These are phyloP conservation scores for Diachasma alloeum DNA, from an alignment of 1,140 invertebrate species.

Conservation along the genomic window DNA sequence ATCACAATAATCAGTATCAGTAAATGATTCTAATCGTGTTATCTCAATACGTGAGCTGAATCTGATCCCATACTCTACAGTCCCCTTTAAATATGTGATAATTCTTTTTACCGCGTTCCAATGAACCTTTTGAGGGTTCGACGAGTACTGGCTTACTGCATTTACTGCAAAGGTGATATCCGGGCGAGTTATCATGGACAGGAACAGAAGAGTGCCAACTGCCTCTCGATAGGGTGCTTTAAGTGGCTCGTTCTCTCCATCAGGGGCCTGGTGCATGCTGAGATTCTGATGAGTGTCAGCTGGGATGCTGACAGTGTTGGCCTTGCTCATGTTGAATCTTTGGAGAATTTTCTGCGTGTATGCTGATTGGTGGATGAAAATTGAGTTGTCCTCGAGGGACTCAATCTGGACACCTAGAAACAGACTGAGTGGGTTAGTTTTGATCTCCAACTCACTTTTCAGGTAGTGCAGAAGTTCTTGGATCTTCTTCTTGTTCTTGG, in stretches of 20 bases:
- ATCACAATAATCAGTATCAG: conserved; percentile 45
- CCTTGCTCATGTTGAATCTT: too few species aligned
- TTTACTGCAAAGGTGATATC: conserved; percentile 36
- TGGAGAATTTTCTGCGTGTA: too few species aligned
- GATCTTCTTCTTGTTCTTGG: background rate
- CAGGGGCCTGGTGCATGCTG: too few species aligned
- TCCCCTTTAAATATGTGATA: conserved; percentile 42
- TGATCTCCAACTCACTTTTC: conserved; percentile 16
- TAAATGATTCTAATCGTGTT: conserved; percentile 32
- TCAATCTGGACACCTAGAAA: conserved; percentile 23
- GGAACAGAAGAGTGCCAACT: too few species aligned
- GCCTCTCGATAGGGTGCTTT: too few species aligned
- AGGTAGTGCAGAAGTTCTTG: background rate
- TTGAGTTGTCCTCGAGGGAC: background rate
- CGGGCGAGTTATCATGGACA: too few species aligned
- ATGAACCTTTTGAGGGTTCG: conserved; percentile 16
- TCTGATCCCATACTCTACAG: conserved; percentile 26
- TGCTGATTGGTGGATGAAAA: background rate
- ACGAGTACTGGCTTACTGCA: conserved; percentile 19
- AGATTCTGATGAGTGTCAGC: too few species aligned
- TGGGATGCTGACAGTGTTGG: too few species aligned
- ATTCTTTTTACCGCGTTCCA: conserved; percentile 40
- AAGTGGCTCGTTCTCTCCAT: too few species aligned
- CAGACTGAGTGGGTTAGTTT: background rate
- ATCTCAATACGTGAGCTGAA: background rate